Conservation (phyloP, 2,888 invertebrate genomes). For the Leptogaster cylindrica region DNA sequence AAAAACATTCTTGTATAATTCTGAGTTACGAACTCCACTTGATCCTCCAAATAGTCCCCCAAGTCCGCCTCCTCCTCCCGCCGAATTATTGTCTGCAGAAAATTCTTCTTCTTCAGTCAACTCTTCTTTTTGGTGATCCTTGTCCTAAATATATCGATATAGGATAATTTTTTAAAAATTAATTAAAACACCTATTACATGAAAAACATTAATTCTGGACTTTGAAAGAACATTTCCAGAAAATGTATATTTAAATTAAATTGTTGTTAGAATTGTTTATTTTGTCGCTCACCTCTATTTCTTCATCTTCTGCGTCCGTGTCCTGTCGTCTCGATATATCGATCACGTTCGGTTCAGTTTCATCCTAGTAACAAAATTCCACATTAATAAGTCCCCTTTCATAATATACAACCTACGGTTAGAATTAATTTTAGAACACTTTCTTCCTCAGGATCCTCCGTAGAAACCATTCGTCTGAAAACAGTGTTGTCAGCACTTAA, state of each 20-base stretch:
- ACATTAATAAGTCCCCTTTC: not conserved
- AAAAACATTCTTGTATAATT: not conserved
- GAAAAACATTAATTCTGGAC: no score
- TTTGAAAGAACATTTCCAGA: no score
- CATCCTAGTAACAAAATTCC: constrained; percentile 14
- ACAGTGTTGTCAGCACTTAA: not conserved
- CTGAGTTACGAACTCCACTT: constrained; percentile 54
- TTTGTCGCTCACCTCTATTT: not conserved
- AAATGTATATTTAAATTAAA: no score
- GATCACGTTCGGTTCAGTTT: constrained; percentile 41
- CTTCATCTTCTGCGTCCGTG: not conserved
- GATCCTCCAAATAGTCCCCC: constrained; percentile 59
- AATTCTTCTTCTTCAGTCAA: constrained; percentile 17
- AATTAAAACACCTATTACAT: no score
- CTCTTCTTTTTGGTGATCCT: no score
- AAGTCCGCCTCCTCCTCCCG: constrained; percentile 54
- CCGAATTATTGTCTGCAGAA: constrained; percentile 44
- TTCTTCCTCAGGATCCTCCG: not conserved
- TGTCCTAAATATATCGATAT: no score
- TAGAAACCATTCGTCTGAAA: not conserved
- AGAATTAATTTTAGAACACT: constrained; percentile 14
- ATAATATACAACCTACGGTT: constrained; percentile 18
- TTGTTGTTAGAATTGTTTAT: no score
- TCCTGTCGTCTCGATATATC: constrained; percentile 38
- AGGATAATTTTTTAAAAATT: no score